A percentile compares a stretch with the other conserved stretches of the same genome.
phyloP scores from a whole-genome alignment of 2,797 vertebrate genomes.

The Protonibea diacanthus region DNA sequence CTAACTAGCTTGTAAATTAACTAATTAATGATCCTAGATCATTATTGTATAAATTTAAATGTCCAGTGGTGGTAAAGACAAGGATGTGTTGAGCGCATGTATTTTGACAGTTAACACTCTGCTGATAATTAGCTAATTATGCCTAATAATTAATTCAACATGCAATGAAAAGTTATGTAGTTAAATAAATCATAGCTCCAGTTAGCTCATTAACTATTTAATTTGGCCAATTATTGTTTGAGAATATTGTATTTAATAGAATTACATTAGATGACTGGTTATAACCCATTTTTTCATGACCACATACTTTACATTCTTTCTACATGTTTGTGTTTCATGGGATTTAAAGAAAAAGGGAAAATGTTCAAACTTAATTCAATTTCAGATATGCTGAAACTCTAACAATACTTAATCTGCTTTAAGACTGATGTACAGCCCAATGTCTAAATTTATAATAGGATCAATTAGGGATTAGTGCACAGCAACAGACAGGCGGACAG shows the following conservation, averaged over 20 bases:
- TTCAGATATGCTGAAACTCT: constrained; percentile 27
- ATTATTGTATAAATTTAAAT: neutral
- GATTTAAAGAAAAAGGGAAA: neutral
- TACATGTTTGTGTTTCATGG: neutral
- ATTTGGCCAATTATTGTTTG: too few species aligned
- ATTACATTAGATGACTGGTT: neutral
- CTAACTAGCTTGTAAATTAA: neutral
- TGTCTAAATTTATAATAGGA: constrained; percentile 26
- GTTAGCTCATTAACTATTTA: too few species aligned
- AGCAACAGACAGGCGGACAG: constrained; percentile 2
- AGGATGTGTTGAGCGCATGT: too few species aligned
- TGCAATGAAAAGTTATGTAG: too few species aligned
- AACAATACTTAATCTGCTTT: constrained; percentile 35
- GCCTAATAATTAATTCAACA: too few species aligned
- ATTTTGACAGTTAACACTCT: too few species aligned
- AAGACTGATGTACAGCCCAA: constrained; percentile 21
- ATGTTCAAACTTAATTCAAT: constrained; percentile 21
- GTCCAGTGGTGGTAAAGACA: neutral
- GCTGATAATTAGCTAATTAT: too few species aligned
- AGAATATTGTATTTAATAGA: too few species aligned
- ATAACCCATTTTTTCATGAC: neutral
- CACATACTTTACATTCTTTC: neutral
- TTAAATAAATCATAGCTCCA: too few species aligned
- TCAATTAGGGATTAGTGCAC: constrained; percentile 35
- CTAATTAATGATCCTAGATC: neutral